Base-by-base conservation (phyloP, 23 tunicate species). In the Trididemnum miniatum region DNA sequence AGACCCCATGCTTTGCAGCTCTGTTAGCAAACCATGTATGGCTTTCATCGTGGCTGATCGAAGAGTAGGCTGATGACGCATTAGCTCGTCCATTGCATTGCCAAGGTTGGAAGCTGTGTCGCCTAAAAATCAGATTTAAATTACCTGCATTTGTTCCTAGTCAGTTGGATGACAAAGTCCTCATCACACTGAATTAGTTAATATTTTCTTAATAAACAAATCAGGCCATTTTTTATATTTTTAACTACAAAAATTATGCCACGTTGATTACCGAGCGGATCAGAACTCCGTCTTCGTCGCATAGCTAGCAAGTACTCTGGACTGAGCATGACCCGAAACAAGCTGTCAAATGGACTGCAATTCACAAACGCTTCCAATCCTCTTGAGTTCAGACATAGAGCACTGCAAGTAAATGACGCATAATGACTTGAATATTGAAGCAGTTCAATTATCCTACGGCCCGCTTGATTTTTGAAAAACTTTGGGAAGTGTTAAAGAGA, bases 91-190 rank as follows among this genome's bases (percentile, higher is more conserved):
- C 92, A 95, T 90, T 1, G 99, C 96, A 35, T 87, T 85, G 51
- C 99, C 99, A 20, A 95, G 76, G 59, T 83, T 90, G 0, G 92
- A 83, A 15, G 99, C 99, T 0, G 99, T 95, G 71, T 95, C 99
- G 20, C 92, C 88, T 88, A 77, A 34, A 27, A 34, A 22, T 15
- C n/a, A n/a, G n/a, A n/a, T n/a, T n/a, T n/a, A n/a, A n/a, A n/a
- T n/a, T n/a, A n/a, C n/a, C n/a, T n/a, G n/a, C n/a, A n/a, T n/a
- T n/a, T n/a, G n/a, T n/a, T n/a, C n/a, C n/a, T n/a, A n/a, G n/a
- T n/a, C n/a, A n/a, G n/a, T n/a, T n/a, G n/a, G n/a, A n/a, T n/a
- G n/a, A n/a, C n/a, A n/a, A n/a, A n/a, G n/a, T n/a, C n/a, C n/a
- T n/a, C n/a, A n/a, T n/a, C n/a, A n/a, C n/a, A n/a, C n/a, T n/a